Evolutionary conservation across 2,797 vertebrate species (phyloP), one percentile per base, ranked within the genome.

Genomic region (Myripristis jacobus): DNA sequence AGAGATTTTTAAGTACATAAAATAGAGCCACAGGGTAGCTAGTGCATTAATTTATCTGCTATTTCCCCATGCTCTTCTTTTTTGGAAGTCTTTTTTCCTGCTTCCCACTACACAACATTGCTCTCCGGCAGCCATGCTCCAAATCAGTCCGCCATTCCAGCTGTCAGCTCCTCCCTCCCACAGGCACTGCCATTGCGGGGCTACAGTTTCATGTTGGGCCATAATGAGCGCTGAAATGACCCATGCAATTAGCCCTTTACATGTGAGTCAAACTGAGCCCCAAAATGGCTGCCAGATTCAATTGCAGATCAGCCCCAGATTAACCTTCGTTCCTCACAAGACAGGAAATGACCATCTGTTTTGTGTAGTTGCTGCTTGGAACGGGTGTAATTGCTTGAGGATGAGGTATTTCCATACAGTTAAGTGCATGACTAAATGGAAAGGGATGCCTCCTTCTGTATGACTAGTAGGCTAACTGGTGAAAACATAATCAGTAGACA

Each of bases 341-440:
- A 62, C 58, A 47, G 55, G 50, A 79, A 75, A 51, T 3, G 31
- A 59, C 83, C 82, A 87, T 89, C 82, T 90, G 87, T 76, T 88
- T 66, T 77, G 66, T 77, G 61, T 83, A 80, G 87, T 81, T 73
- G 63, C 69, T 48, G 75, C 68, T 77, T 70, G 63, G 70, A 25
- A 52, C 15, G 34, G 18, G 7, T 63, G 60, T 77, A 79, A 81
- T 75, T 77, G 74, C 80, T 76, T 44, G 59, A 78, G 80, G 66
- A 73, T 54, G 52, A 80, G 67, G 72, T 82, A 77, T 88, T 88
- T 87, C 82, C 72, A 82, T 55, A 36, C 50, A 74, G 67, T 66
- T 58, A 62, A 71, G 58, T 18, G 53, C 44, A 65, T 29, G 3
- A 76, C 36, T 54, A 44, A 52, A 62, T 15, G 74, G 57, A 60